Evolutionary conservation across 2,113 vertebrate genomes (phyloP).

Genomic region (Ibidorhyncha struthersii): DNA sequence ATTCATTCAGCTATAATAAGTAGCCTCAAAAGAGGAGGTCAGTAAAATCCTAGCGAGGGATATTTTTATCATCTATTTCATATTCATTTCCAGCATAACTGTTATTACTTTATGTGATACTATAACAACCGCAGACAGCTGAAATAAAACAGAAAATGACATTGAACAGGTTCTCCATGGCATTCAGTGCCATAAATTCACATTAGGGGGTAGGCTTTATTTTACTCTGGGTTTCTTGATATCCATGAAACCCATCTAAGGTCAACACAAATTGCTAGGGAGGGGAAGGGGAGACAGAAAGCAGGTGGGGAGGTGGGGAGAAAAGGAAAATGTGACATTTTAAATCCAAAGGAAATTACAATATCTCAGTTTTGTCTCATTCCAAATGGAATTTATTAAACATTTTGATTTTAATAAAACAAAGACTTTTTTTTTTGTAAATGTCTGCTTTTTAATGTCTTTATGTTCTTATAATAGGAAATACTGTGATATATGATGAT

Average conservation of each 20-base stretch:
- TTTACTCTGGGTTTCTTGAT: conserved; percentile 13
- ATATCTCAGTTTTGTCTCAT: background rate
- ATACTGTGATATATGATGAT: background rate
- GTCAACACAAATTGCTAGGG: background rate
- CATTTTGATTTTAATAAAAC: background rate
- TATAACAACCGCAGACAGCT: conserved; percentile 20
- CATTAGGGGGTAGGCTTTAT: conserved; percentile 21
- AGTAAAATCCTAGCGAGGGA: conserved; percentile 46
- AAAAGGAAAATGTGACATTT: background rate
- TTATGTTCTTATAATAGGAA: background rate
- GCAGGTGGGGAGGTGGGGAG: background rate
- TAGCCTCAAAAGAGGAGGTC: conserved; percentile 74
- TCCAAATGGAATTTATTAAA: background rate
- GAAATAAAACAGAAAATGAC: conserved; percentile 56
- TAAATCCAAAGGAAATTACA: conserved; percentile 28
- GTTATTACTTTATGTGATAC: conserved; percentile 57
- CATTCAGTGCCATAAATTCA: conserved; percentile 43
- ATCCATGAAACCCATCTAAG: conserved; percentile 21
- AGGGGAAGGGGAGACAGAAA: background rate
- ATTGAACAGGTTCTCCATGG: conserved; percentile 45
- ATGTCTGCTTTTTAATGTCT: background rate
- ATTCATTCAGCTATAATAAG: conserved; percentile 62
- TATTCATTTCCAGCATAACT: conserved; percentile 55
- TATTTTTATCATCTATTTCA: conserved; percentile 60
- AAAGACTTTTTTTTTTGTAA: background rate